A percentile compares a stretch with the other conserved stretches of the same genome.
Evolutionary conservation across 2,797 vertebrate species (phyloP).

Genomic region (Microctenopoma lineatum): DNA sequence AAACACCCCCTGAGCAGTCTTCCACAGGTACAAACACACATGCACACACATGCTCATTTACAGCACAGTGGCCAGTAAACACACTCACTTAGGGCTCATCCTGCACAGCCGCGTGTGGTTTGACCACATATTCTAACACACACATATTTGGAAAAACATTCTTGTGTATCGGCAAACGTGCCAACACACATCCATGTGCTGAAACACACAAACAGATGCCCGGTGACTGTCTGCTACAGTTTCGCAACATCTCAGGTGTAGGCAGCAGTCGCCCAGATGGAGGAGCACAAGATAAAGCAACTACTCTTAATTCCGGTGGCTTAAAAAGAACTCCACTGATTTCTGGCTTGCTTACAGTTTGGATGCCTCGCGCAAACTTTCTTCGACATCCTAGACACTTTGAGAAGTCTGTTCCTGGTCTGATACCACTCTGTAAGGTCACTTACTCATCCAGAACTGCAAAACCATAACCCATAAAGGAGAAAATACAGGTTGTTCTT

Average conservation of each 20-base stretch:
- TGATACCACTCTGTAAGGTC: conserved; percentile 82
- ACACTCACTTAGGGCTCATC: conserved; percentile 8
- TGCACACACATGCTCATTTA: conserved; percentile 46
- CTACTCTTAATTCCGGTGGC: conserved; percentile 59
- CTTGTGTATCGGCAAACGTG: conserved; percentile 4
- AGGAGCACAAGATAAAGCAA: conserved; percentile 61
- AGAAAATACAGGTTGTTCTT: conserved; percentile 84
- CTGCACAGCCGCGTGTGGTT: conserved; percentile 3
- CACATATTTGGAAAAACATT: neutral
- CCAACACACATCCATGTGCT: conserved; percentile 16
- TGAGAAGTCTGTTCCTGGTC: conserved; percentile 78
- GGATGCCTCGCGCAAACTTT: conserved; percentile 71
- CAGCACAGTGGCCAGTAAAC: conserved; percentile 51
- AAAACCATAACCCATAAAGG: conserved; percentile 79
- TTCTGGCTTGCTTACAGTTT: conserved; percentile 66
- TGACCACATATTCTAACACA: neutral
- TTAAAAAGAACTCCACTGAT: conserved; percentile 58
- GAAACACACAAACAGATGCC: conserved; percentile 16
- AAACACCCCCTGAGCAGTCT: conserved; percentile 69
- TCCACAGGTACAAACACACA: conserved; percentile 67
- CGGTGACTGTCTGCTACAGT: conserved; percentile 22
- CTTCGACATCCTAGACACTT: conserved; percentile 72
- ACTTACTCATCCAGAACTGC: conserved; percentile 82
- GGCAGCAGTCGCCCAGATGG: conserved; percentile 28
- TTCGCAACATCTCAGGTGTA: conserved; percentile 28